These are phyloP conservation scores for Enteromius treurensis DNA, from an alignment of 2,797 vertebrate genomes.

Conservation along the genomic window DNA sequence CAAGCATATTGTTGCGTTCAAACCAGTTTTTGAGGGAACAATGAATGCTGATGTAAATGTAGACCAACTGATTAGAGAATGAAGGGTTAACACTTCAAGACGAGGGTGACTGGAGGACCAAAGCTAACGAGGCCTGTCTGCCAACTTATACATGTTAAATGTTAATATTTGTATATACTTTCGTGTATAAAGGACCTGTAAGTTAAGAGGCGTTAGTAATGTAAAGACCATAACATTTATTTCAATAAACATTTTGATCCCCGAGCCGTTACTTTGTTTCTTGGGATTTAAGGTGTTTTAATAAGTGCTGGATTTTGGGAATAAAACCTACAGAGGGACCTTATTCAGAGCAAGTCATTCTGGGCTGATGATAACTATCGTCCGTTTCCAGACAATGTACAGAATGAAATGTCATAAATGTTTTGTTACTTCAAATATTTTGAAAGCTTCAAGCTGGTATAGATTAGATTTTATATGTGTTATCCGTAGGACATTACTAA, in stretches of 20 bases:
- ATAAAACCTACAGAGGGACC: no score
- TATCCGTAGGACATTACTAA: no score
- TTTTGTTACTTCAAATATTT: no score
- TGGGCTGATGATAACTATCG: no score
- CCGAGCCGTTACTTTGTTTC: neutral
- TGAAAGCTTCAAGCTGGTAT: no score
- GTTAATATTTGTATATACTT: constrained; percentile 53
- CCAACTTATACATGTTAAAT: constrained; percentile 33
- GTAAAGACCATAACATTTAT: constrained; percentile 14
- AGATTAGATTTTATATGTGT: no score
- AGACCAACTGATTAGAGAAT: neutral
- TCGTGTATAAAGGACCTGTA: constrained; percentile 52
- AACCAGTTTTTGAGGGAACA: neutral
- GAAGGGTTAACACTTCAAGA: neutral
- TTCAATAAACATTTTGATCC: constrained; percentile 35
- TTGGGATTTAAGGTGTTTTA: neutral
- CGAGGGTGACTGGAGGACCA: neutral
- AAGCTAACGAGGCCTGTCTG: neutral
- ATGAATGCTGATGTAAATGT: neutral
- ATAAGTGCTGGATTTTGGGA: neutral
- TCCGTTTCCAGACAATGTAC: no score
- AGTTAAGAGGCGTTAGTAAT: constrained; percentile 32
- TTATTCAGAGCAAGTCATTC: no score
- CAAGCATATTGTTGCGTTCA: neutral
- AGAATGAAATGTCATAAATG: no score